A percentile compares a stretch with the other conserved stretches of the same genome.
These are phyloP conservation scores for Phaedon cochleariae DNA, from an alignment of 2,888 invertebrate species.

Conservation along the genomic window DNA sequence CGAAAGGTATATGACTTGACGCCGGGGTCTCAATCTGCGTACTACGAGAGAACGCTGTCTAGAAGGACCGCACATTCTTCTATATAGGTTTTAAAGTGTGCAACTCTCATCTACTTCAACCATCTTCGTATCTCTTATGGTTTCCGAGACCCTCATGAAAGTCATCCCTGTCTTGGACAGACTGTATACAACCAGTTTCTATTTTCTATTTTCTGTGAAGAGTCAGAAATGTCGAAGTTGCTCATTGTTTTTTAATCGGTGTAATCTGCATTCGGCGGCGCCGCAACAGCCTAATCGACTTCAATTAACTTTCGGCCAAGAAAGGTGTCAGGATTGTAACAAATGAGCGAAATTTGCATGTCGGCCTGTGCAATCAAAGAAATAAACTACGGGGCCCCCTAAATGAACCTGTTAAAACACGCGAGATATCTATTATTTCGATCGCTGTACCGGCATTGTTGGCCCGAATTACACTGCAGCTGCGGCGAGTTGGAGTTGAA, in stretches of 20 bases:
- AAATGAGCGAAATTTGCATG: constrained; percentile 31
- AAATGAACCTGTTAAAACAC: constrained; percentile 32
- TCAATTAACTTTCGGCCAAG: constrained; percentile 29
- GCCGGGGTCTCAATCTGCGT: too few relatives aligned
- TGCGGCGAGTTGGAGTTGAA: background rate
- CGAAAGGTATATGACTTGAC: too few relatives aligned
- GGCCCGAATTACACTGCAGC: constrained; percentile 21
- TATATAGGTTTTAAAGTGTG: too few relatives aligned
- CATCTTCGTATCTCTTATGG: too few relatives aligned
- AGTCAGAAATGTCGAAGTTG: background rate
- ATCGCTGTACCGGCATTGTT: constrained; percentile 13
- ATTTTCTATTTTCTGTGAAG: too few relatives aligned
- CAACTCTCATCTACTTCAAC: too few relatives aligned
- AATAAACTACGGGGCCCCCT: constrained; percentile 28
- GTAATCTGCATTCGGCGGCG: background rate
- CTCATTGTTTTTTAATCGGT: background rate
- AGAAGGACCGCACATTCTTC: too few relatives aligned
- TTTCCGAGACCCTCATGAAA: too few relatives aligned
- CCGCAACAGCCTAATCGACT: constrained; percentile 3
- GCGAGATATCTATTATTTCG: constrained; percentile 31
- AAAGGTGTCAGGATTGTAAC: constrained; percentile 26
- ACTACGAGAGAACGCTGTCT: too few relatives aligned
- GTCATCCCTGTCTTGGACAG: too few relatives aligned
- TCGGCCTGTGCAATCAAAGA: constrained; percentile 26
- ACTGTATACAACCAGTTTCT: too few relatives aligned